Evolutionary conservation across 2,113 vertebrate genomes (phyloP).

Genomic region (Serilophus lunatus): DNA sequence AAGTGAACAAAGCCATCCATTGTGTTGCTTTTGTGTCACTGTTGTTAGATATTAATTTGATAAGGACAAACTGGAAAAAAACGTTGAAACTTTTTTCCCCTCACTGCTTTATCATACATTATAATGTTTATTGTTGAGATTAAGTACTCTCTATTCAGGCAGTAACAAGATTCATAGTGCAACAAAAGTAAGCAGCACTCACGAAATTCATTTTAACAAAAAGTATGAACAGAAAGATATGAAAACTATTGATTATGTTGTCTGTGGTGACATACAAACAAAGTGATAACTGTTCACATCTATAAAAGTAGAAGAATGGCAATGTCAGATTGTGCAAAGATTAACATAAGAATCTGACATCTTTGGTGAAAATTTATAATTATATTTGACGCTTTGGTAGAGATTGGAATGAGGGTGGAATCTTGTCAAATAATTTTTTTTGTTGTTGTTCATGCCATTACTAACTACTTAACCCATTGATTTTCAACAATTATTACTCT

Average conservation of each 20-base stretch:
- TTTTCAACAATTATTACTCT: not conserved
- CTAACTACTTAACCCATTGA: constrained; percentile 44
- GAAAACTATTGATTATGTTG: constrained; percentile 73
- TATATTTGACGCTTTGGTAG: constrained; percentile 58
- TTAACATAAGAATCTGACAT: constrained; percentile 67
- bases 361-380: constrained; percentile 71
- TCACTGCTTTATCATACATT: constrained; percentile 43
- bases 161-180: constrained; percentile 56
- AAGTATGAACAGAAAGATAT: constrained; percentile 62
- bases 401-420: constrained; percentile 38
- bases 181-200: constrained; percentile 55
- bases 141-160: constrained; percentile 57
- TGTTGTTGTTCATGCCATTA: constrained; percentile 10
- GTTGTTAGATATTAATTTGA: constrained; percentile 58
- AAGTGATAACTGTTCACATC: constrained; percentile 66
- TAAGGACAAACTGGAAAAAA: constrained; percentile 41
- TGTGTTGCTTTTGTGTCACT: constrained; percentile 19
- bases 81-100: not conserved
- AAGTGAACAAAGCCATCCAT: constrained; percentile 46
- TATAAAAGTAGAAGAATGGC: constrained; percentile 51
- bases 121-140: constrained; percentile 64
- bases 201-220: constrained; percentile 50
- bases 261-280: constrained; percentile 69
- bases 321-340: constrained; percentile 57
- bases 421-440: constrained; percentile 37